These are phyloP conservation scores for Lasioglossum lativentre DNA, from an alignment of 2,888 invertebrate species.

Conservation along the genomic window DNA sequence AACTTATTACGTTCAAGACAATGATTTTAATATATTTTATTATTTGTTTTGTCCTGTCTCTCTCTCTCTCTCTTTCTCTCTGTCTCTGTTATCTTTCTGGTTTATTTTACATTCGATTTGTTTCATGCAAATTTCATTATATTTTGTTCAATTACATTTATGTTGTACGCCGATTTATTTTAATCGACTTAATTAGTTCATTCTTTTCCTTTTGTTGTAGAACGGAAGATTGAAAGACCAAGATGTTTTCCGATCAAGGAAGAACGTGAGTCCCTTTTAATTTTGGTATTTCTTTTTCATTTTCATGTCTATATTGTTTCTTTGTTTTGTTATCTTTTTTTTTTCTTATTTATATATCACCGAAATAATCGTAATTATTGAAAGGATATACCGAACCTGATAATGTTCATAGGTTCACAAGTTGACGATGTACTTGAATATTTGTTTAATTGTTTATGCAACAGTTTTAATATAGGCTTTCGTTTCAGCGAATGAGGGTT, in stretches of 20 bases:
- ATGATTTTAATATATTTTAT: neutral
- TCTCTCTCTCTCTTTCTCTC: neutral
- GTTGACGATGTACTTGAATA: neutral
- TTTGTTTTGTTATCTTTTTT: neutral
- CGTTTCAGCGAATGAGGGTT: neutral
- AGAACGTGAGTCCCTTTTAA: constrained; percentile 78
- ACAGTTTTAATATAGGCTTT: neutral
- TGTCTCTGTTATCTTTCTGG: neutral
- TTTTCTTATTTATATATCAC: neutral
- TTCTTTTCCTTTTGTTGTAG: constrained; percentile 79
- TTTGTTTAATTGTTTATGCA: neutral
- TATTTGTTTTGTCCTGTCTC: neutral
- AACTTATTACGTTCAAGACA: neutral
- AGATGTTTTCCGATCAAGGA: constrained; percentile 76
- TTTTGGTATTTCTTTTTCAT: constrained; percentile 61
- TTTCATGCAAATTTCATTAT: neutral
- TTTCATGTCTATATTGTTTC: neutral
- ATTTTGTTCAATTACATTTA: constrained; percentile 31
- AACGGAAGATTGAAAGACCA: constrained; percentile 73
- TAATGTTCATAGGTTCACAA: neutral
- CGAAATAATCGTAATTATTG: neutral
- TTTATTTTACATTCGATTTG: neutral
- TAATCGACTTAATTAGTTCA: constrained; percentile 62
- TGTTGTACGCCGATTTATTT: constrained; percentile 49
- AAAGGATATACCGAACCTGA: neutral